phyloP scores from a whole-genome alignment of 1,140 invertebrate species.

The Heterodera schachtii region DNA sequence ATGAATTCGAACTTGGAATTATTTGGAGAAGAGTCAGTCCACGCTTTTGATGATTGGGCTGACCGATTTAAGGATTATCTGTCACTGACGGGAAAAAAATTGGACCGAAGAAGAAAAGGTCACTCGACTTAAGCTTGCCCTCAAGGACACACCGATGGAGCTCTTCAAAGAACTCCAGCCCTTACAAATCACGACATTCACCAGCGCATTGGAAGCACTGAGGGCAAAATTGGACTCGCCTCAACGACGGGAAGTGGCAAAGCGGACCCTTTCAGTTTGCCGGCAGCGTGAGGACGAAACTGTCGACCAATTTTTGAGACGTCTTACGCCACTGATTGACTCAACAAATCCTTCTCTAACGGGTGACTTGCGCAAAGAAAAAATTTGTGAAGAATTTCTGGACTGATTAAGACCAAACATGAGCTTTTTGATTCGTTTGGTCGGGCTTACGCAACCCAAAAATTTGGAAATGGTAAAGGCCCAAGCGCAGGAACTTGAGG shows the following conservation, averaged over 20 bases:
- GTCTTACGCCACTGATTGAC: neutral
- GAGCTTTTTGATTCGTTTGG: constrained; percentile 4
- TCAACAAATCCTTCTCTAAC: neutral
- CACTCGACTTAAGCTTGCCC: neutral
- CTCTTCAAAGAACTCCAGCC: neutral
- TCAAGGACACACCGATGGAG: neutral
- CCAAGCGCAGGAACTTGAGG: constrained; percentile 2
- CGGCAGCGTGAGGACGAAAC: neutral
- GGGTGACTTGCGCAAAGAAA: neutral
- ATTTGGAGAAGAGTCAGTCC: neutral
- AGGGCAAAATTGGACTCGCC: constrained; percentile 8
- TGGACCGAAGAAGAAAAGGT: neutral
- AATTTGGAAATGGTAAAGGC: neutral
- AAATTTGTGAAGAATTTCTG: constrained; percentile 17
- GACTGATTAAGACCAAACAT: constrained; percentile 2
- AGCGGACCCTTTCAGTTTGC: neutral
- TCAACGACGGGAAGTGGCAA: constrained; percentile 1
- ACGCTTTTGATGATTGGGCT: constrained; percentile 3
- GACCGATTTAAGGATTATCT: constrained; percentile 8
- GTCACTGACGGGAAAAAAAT: neutral
- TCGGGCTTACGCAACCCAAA: neutral
- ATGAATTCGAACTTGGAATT: no score
- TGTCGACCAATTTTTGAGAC: neutral
- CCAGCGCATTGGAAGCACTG: neutral
- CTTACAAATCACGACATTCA: neutral